A percentile compares a stretch with the other conserved stretches of the same genome.
phyloP scores from a whole-genome alignment of 2,797 vertebrate species.

The Moxostoma hubbsi region DNA sequence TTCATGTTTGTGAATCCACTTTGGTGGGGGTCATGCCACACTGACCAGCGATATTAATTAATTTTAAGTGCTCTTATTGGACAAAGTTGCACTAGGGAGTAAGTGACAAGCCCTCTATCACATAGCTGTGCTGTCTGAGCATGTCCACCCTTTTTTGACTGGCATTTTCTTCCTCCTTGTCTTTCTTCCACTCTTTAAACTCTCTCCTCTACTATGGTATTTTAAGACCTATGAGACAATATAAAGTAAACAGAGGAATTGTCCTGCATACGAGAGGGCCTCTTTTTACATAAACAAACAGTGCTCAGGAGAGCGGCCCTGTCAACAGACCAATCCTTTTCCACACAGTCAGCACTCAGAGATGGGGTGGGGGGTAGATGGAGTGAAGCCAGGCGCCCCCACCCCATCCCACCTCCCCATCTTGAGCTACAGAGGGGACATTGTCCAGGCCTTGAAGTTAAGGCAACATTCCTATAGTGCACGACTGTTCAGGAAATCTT shows the following conservation, averaged over 20 bases:
- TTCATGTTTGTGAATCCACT: not conserved
- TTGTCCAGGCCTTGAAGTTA: slow-evolving; percentile 57
- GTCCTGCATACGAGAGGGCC: slow-evolving; percentile 50
- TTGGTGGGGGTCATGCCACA: not conserved
- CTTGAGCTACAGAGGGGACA: slow-evolving; percentile 54
- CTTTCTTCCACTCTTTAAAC: slow-evolving; percentile 35
- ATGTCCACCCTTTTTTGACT: slow-evolving; percentile 54
- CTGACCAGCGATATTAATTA: not conserved
- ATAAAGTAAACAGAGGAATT: slow-evolving; percentile 59
- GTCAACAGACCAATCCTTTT: slow-evolving; percentile 56
- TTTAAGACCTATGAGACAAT: slow-evolving; percentile 57
- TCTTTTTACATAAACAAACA: slow-evolving; percentile 62
- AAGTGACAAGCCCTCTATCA: not conserved
- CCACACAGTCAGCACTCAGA: slow-evolving; percentile 45
- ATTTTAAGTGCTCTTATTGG: slow-evolving; percentile 22
- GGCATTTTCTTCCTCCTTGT: slow-evolving; percentile 49
- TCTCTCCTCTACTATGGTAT: slow-evolving; percentile 47
- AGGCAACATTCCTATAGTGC: slow-evolving; percentile 43
- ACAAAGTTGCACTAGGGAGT: slow-evolving; percentile 1
- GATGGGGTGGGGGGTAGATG: slow-evolving; percentile 35
- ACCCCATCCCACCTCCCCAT: slow-evolving; percentile 32
- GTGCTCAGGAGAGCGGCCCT: slow-evolving; percentile 58
- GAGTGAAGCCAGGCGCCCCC: slow-evolving; percentile 42
- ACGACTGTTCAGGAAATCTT: slow-evolving; percentile 51
- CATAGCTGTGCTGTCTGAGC: slow-evolving; percentile 36